These are phyloP conservation scores for Psilopogon haemacephalus DNA, from an alignment of 2,113 vertebrate species.

Conservation along the genomic window DNA sequence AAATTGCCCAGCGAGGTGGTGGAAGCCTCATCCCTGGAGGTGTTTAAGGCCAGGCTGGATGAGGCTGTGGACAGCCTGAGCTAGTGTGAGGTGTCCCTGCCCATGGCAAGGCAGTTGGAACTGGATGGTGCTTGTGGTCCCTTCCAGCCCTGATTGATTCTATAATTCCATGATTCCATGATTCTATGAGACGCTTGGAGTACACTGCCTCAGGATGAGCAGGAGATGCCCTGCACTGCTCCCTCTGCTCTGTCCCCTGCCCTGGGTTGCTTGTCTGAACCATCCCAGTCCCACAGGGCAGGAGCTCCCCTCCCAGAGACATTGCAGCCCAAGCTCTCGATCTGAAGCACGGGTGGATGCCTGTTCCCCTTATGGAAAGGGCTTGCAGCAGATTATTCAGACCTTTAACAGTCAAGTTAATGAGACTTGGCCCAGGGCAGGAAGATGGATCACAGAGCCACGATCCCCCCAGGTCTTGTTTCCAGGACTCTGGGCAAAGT, in stretches of 20 bases:
- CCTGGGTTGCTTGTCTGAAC: background rate
- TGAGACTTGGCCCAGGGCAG: background rate
- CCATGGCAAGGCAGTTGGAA: too few relatives aligned
- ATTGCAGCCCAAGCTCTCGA: background rate
- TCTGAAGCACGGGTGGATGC: background rate
- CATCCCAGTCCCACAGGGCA: too few relatives aligned
- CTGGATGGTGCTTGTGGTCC: too few relatives aligned
- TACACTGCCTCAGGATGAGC: background rate
- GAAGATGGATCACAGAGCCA: background rate
- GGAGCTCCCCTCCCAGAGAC: background rate
- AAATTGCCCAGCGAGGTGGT: too few relatives aligned
- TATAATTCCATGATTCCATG: too few relatives aligned
- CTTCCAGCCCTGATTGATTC: too few relatives aligned
- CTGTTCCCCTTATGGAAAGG: background rate
- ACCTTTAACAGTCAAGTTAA: background rate
- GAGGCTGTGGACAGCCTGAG: too few relatives aligned
- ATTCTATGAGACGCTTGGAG: background rate
- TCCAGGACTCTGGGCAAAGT: background rate
- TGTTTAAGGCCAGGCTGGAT: too few relatives aligned
- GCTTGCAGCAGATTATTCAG: background rate
- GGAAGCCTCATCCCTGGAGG: too few relatives aligned
- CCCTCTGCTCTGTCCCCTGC: accelerated
- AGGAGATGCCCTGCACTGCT: background rate
- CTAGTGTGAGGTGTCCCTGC: too few relatives aligned
- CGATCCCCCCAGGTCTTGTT: background rate